Evolutionary conservation across 2,888 invertebrate genomes (phyloP).

Genomic region (Pterobdella sp.): DNA sequence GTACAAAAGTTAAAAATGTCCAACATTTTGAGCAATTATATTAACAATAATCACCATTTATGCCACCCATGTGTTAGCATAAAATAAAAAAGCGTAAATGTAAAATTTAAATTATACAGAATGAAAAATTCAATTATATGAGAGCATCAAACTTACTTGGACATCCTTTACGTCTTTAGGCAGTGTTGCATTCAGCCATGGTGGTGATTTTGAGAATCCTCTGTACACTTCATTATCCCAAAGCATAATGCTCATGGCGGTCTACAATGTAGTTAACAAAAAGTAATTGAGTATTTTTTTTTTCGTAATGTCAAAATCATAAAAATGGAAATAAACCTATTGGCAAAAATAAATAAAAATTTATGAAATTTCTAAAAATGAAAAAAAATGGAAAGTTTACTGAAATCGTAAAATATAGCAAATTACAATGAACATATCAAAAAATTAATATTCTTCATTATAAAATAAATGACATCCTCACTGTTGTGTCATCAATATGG

Average conservation of each 20-base stretch:
- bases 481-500: neutral
- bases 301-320: no score
- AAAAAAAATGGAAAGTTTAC: no score
- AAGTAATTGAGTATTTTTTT: neutral
- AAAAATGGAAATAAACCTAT: no score
- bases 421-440: no score
- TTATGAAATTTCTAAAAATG: no score
- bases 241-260: constrained; percentile 49
- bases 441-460: no score
- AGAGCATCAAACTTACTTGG: constrained; percentile 38
- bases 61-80: neutral
- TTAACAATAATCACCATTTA: neutral
- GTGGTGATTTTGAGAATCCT: constrained; percentile 43
- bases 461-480: no score
- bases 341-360: no score
- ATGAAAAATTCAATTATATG: neutral
- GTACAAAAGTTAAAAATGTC: constrained; percentile 17
- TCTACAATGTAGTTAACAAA: constrained; percentile 40
- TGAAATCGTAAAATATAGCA: no score
- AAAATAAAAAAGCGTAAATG: neutral
- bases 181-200: constrained; percentile 44
- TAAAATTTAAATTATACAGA: neutral
- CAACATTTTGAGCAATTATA: neutral
- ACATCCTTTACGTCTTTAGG: constrained; percentile 42
- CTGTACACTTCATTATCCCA: constrained; percentile 44